A percentile compares a stretch with the other conserved stretches of the same genome.
Conservation (phyloP, 2,797 vertebrate genomes). For the Corythornis leucogaster region DNA sequence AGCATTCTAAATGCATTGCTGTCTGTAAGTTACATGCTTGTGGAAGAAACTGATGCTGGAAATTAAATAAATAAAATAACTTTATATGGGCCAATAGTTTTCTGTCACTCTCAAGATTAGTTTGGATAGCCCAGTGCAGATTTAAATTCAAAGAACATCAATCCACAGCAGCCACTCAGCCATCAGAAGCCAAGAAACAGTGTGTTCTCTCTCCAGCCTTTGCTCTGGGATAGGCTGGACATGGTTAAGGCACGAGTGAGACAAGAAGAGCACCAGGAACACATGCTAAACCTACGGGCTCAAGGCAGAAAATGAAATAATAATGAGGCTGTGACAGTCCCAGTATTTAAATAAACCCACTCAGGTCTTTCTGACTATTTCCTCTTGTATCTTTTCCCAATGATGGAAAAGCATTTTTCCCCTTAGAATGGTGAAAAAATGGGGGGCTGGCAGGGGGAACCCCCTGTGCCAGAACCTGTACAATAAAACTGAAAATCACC, state of each 20-base stretch:
- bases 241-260: not conserved
- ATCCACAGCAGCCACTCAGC: not conserved
- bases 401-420: not conserved
- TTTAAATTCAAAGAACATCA: not conserved
- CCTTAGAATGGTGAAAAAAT: not conserved
- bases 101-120: not conserved
- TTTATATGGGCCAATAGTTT: not conserved
- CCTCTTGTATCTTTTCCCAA: not conserved
- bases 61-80: not conserved
- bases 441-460: fast-evolving
- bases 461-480: not conserved
- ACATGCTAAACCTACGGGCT: not conserved
- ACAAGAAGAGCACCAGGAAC: not conserved
- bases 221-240: not conserved
- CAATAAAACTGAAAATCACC: not conserved
- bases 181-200: not conserved
- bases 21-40: not conserved
- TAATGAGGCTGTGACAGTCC: not conserved
- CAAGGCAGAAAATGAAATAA: not conserved
- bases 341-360: not conserved
- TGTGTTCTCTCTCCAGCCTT: not conserved
- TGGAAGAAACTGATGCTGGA: not conserved
- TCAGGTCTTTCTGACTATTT: not conserved
- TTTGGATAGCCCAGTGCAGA: not conserved
- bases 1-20: not conserved